phyloP scores from a whole-genome alignment of 1,140 invertebrate genomes.

The Monomorium pharaonis region DNA sequence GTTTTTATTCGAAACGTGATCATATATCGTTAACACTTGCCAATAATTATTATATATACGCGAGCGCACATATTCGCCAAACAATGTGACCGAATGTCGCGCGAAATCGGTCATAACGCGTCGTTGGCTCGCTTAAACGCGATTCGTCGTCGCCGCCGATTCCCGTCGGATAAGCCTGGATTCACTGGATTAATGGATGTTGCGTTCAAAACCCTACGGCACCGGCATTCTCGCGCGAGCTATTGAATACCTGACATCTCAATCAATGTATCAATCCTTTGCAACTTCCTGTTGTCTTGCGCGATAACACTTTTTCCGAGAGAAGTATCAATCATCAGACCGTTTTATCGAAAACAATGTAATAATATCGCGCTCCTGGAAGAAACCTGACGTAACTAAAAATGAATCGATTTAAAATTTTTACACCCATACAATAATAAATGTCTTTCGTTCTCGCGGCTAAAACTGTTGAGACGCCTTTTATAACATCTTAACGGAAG shows the following conservation, averaged over 20 bases:
- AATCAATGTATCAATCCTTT: conserved; percentile 39
- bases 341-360: conserved; percentile 24
- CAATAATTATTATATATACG: conserved; percentile 27
- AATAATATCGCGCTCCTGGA: not conserved
- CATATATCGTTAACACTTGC: not conserved
- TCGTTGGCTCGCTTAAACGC: conserved; percentile 29
- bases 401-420: not conserved
- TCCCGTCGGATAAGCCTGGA: conserved; percentile 40
- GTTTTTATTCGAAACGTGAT: not conserved
- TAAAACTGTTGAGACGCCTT: not conserved
- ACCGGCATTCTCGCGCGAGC: conserved; percentile 9
- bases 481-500: not conserved
- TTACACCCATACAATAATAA: not conserved
- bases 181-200: conserved; percentile 50
- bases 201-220: conserved; percentile 23
- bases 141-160: conserved; percentile 7
- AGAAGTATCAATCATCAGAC: conserved; percentile 28
- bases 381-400: not conserved
- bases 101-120: conserved; percentile 47
- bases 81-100: conserved; percentile 31
- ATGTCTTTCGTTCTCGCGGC: not conserved
- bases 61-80: not conserved
- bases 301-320: conserved; percentile 24
- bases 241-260: conserved; percentile 46
- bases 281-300: conserved; percentile 23